phyloP scores from a whole-genome alignment of 2,888 invertebrate species.

The Galeopsomyia nigrocyanea region DNA sequence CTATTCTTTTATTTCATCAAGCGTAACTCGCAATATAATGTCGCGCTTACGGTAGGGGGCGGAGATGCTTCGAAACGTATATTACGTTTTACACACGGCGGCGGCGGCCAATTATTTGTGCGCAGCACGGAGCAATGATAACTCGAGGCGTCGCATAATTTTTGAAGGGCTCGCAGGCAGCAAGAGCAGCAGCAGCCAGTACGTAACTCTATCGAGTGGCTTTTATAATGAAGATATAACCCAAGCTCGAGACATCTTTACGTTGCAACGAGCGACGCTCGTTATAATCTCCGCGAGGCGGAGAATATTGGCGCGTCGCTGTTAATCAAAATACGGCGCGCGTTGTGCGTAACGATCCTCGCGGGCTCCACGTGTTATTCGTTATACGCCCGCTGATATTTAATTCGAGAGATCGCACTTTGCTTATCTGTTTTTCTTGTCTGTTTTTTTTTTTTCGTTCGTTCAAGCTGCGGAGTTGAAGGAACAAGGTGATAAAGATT shows the following conservation, averaged over 20 bases:
- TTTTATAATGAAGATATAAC: constrained; percentile 68
- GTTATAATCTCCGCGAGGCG: constrained; percentile 53
- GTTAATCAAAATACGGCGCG: constrained; percentile 58
- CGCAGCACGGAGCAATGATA: constrained; percentile 63
- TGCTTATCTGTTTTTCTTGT: no score
- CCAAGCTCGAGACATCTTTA: constrained; percentile 66
- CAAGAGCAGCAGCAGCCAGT: constrained; percentile 53
- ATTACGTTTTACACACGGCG: constrained; percentile 53
- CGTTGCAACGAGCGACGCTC: constrained; percentile 59
- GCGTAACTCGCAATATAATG: background rate
- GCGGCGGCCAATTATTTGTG: constrained; percentile 64
- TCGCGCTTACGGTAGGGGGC: constrained; percentile 14
- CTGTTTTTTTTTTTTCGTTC: no score
- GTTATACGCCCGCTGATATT: background rate
- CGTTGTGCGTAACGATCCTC: constrained; percentile 18
- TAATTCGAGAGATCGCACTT: constrained; percentile 21
- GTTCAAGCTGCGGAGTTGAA: no score
- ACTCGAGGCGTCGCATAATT: constrained; percentile 64
- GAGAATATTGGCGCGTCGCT: constrained; percentile 54
- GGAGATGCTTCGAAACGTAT: constrained; percentile 29
- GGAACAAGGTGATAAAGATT: no score
- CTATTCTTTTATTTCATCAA: no score
- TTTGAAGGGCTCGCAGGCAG: constrained; percentile 53
- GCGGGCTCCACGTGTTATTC: no score
- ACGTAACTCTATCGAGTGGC: constrained; percentile 62